Evolutionary conservation across 2,113 vertebrate genomes (phyloP).

Genomic region (Ramphastos sulfuratus): DNA sequence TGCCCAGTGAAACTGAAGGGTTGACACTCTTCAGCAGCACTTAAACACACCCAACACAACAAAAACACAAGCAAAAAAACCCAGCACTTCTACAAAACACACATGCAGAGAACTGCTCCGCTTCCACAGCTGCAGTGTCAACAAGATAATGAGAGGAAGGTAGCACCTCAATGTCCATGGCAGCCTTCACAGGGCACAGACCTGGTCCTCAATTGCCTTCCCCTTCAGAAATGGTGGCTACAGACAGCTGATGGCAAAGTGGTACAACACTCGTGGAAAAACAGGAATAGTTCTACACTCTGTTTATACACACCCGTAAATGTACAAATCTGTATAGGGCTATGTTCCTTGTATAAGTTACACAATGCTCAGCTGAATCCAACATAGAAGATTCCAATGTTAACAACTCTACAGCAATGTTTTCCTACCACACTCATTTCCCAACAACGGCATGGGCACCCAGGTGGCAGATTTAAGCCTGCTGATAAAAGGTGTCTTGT

Average conservation of each 20-base stretch:
- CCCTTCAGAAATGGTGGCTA: background rate
- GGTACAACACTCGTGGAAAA: background rate
- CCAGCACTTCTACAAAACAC: background rate
- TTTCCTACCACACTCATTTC: background rate
- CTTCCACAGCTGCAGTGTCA: background rate
- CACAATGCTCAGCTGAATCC: background rate
- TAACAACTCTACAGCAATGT: background rate
- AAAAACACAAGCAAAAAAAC: background rate
- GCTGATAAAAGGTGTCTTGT: background rate
- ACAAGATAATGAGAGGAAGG: background rate
- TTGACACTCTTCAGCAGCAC: background rate
- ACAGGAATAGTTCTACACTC: background rate
- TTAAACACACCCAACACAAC: background rate
- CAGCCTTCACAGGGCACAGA: background rate
- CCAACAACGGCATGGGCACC: background rate
- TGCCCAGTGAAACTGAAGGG: background rate
- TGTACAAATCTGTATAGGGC: fast-evolving
- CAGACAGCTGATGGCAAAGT: background rate
- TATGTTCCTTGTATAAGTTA: background rate
- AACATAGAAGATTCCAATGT: background rate
- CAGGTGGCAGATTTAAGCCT: background rate
- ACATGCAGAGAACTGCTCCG: fast-evolving
- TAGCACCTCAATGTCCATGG: background rate
- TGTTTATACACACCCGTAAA: background rate
- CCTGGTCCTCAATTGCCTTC: background rate